Evolutionary conservation across 2,888 invertebrate species (phyloP).

Genomic region (Tuta absoluta): DNA sequence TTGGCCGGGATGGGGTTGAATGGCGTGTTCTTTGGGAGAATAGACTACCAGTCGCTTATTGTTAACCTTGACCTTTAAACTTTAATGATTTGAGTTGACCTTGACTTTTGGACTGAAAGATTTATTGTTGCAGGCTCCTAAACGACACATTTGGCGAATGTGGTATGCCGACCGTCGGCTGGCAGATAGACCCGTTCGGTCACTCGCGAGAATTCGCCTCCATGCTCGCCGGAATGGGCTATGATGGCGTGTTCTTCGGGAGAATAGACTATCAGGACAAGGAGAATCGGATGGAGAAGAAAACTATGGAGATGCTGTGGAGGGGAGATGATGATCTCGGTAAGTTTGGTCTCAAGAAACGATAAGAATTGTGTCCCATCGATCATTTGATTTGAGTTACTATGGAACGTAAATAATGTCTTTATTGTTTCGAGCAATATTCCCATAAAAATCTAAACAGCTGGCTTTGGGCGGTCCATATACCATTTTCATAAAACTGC

Average conservation of each 20-base stretch:
- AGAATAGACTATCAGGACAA: constrained; percentile 95
- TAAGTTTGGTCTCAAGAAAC: no score
- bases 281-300: constrained; percentile 74
- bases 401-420: no score
- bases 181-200: constrained; percentile 94
- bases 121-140: constrained; percentile 74
- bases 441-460: no score
- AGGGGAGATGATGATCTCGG: constrained; percentile 86
- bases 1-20: constrained; percentile 92
- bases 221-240: constrained; percentile 89
- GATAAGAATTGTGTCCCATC: no score
- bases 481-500: no score
- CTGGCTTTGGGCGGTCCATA: no score
- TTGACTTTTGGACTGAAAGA: no score
- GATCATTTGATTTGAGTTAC: no score
- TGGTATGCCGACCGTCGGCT: constrained; percentile 87
- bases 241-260: constrained; percentile 93
- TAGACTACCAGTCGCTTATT: constrained; percentile 89
- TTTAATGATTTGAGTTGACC: no score
- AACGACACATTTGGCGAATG: constrained; percentile 87
- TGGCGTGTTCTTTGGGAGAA: constrained; percentile 91
- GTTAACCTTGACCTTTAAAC: no score
- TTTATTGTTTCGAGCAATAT: no score
- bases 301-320: constrained; percentile 93
- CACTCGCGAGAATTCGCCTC: constrained; percentile 94